These are phyloP conservation scores for Pandemis corylana DNA, from an alignment of 2,888 invertebrate genomes.

Conservation along the genomic window DNA sequence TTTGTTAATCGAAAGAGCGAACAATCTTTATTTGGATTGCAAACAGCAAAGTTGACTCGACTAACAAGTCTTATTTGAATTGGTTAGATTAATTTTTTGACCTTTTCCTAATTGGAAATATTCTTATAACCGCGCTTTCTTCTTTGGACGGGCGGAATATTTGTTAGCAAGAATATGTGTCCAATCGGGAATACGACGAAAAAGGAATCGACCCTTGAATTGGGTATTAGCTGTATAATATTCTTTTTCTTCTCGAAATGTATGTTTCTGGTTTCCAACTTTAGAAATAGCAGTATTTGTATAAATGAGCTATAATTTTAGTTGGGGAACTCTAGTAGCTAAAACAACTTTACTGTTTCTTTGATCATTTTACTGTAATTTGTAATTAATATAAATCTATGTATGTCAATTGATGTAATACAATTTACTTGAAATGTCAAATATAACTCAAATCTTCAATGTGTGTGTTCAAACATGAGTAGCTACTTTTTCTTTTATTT, in stretches of 20 bases:
- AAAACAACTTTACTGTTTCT: constrained; percentile 68
- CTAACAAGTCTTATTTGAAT: constrained; percentile 35
- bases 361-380: constrained; percentile 55
- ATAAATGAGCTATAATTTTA: constrained; percentile 11
- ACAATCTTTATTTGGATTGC: constrained; percentile 56
- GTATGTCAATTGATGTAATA: constrained; percentile 60
- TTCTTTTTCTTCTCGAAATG: constrained; percentile 10
- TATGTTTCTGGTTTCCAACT: background rate
- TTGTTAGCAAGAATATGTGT: too few relatives aligned
- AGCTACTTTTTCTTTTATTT: too few relatives aligned
- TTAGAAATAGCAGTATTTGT: background rate
- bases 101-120: too few relatives aligned
- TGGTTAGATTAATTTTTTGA: background rate
- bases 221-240: constrained; percentile 13
- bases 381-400: constrained; percentile 45
- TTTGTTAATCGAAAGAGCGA: constrained; percentile 49
- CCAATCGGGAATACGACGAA: too few relatives aligned
- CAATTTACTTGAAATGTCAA: constrained; percentile 33
- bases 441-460: too few relatives aligned
- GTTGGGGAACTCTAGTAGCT: constrained; percentile 12
- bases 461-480: too few relatives aligned
- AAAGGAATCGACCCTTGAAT: background rate
- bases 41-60: constrained; percentile 65
- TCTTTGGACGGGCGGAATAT: too few relatives aligned
- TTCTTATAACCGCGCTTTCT: too few relatives aligned